Percentiles rank a stretch among this genome's conserved stretches.
Conservation (phyloP, 2,888 invertebrate species). For the Carterocephalus palaemon region DNA sequence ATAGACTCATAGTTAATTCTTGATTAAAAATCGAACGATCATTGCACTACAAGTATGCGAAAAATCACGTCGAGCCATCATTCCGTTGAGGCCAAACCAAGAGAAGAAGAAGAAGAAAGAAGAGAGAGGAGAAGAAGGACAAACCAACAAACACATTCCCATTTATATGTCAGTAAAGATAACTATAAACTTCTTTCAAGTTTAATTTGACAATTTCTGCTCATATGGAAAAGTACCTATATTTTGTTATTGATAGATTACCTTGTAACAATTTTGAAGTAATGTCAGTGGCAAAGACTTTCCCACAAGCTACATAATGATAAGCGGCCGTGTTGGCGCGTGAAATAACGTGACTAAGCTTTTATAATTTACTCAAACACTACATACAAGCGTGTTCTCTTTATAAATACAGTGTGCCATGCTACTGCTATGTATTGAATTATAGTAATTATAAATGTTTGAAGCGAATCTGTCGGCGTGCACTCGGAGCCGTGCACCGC, state of each 20-base stretch:
- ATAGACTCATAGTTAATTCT: no score
- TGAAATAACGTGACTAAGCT: no score
- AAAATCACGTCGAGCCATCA: no score
- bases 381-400: neutral
- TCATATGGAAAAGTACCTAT: neutral
- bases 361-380: neutral
- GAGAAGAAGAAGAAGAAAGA: no score
- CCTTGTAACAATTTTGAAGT: neutral
- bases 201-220: neutral
- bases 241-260: neutral
- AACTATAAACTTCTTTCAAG: neutral
- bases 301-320: no score
- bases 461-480: slow-evolving; percentile 5
- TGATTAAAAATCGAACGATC: no score
- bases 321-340: neutral
- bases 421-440: neutral
- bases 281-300: no score
- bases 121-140: no score
- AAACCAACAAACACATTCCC: no score
- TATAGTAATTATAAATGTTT: neutral
- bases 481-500: slow-evolving; percentile 1
- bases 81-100: no score
- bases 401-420: neutral
- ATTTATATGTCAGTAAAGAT: no score
- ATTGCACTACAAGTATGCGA: no score